Evolutionary conservation across 2,888 invertebrate genomes (phyloP), one percentile per base, ranked within the genome.

Genomic region (Molanna angustata): DNA sequence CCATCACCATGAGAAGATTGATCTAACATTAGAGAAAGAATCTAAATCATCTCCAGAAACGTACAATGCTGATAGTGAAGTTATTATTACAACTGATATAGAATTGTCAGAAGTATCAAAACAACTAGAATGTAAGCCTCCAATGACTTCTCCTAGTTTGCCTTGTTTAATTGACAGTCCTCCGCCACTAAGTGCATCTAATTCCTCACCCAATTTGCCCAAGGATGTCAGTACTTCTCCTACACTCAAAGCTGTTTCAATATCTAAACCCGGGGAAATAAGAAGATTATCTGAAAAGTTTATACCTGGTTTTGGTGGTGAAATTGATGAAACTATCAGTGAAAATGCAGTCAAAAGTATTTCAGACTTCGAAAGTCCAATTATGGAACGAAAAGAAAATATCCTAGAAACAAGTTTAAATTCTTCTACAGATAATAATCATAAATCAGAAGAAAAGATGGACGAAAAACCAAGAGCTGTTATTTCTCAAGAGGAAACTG

Each of bases 401-500:
- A 27, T 41, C 35, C 62, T 64, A 51, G 63, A 69, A 1, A 70
- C 66, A 62, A 73, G 70, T 48, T 65, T 52, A 13, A 54, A 46
- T 44, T 31, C 46, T 9, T 45, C 67, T 35, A 64, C 69, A 7
- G 71, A 67, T 60, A 65, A 67, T 1, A 65, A 70, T 3, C 73
- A 67, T 64, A 80, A 80, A 62, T 61, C 73, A 2, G 80, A 80
- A 6, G 81, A 82, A 45, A 83, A 83, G 64, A 59, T 70, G 1
- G 87, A 88, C 57, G 90, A 90, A 64, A 90, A 90, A 65, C 87
- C 88, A 0, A 79, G 90, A 42, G 88, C 88, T 7, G 79, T 88
- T 1, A 93, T 93, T 63, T 93, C 92, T 0, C 93, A 93, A 70
- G 93, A 93, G 73, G 93, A 94, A 72, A 94, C 93, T 0, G 93